phyloP scores from a whole-genome alignment of 1,140 invertebrate genomes.

The Drosophila tsacasi region DNA sequence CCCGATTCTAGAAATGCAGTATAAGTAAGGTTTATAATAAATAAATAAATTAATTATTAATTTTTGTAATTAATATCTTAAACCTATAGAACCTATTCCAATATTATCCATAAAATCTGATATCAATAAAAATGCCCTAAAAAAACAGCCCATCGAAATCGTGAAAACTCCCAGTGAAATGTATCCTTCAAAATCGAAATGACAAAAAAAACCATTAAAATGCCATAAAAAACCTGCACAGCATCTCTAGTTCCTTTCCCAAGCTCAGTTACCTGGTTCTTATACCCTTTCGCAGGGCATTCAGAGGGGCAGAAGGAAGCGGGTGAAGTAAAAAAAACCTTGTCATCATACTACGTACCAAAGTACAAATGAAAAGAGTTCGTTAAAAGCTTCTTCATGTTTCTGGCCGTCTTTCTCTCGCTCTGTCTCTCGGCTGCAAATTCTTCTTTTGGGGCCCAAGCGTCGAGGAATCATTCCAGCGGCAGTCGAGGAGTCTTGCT shows the following conservation, averaged over 20 bases:
- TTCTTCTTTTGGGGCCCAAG: conserved; percentile 76
- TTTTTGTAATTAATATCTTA: not conserved
- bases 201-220: conserved; percentile 19
- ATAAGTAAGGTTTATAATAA: too few species aligned
- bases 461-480: conserved; percentile 78
- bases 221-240: conserved; percentile 13
- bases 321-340: conserved; percentile 43
- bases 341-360: conserved; percentile 73
- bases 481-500: conserved; percentile 59
- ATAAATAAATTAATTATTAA: not conserved
- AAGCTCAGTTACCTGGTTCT: conserved; percentile 37
- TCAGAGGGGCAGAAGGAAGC: conserved; percentile 14
- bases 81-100: too few species aligned
- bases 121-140: not conserved
- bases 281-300: conserved; percentile 37
- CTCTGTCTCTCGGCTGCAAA: conserved; percentile 52
- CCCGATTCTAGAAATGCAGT: not conserved
- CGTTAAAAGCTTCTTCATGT: conserved; percentile 83
- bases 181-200: conserved; percentile 29
- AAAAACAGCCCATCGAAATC: not conserved
- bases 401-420: conserved; percentile 51
- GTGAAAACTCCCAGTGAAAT: conserved; percentile 4
- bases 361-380: conserved; percentile 83
- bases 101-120: not conserved
- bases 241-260: conserved; percentile 39